These are phyloP conservation scores for Falco peregrinus DNA, from an alignment of 2,797 vertebrate genomes.

Conservation along the genomic window DNA sequence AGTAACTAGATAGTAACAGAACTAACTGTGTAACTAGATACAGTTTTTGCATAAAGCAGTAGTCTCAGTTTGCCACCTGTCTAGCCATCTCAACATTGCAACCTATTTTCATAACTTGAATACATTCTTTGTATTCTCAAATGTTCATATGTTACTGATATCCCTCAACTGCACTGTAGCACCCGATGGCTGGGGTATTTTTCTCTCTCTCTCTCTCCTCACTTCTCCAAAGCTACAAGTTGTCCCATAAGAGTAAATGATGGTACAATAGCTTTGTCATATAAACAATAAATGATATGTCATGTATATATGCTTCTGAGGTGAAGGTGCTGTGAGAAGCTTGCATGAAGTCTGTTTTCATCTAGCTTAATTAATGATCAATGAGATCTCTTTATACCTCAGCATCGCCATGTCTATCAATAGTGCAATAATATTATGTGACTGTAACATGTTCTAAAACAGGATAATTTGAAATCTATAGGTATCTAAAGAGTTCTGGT, in stretches of 20 bases:
- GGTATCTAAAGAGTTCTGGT: neutral
- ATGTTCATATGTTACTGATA: neutral
- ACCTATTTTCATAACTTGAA: conserved; percentile 34
- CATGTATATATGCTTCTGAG: neutral
- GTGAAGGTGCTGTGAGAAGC: neutral
- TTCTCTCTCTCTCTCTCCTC: neutral
- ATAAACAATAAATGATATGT: neutral
- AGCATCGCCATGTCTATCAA: neutral
- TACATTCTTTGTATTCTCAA: neutral
- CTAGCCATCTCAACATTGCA: conserved; percentile 61
- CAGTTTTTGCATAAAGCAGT: conserved; percentile 34
- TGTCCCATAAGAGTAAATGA: neutral
- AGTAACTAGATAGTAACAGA: neutral
- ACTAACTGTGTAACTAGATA: conserved; percentile 8
- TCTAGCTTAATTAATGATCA: neutral
- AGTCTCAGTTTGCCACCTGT: conserved; percentile 71
- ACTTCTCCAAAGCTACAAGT: neutral
- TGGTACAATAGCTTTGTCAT: neutral
- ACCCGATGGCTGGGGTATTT: accelerated
- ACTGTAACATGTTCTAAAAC: neutral
- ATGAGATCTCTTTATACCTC: neutral
- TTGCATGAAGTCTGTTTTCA: neutral
- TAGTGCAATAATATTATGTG: neutral
- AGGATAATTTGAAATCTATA: neutral
- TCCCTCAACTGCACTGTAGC: neutral